Evolutionary conservation across 2,888 invertebrate species (phyloP).

Genomic region (Trachelus iudaicus): DNA sequence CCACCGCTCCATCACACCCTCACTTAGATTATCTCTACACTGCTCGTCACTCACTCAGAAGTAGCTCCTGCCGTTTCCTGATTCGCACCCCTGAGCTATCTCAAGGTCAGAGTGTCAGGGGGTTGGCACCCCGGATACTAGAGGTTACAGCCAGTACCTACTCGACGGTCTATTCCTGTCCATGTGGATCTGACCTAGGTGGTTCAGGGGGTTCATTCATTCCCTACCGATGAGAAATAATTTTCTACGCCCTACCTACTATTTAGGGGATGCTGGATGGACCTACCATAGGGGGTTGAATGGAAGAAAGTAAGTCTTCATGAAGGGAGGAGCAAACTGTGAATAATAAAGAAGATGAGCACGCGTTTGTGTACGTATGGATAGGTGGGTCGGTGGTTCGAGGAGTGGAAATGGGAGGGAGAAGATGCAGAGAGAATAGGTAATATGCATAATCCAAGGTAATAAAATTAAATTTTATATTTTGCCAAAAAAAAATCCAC

Average conservation of each 20-base stretch:
- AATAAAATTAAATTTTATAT: conserved; percentile 39
- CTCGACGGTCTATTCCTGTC: neutral
- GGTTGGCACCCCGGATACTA: neutral
- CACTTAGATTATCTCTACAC: conserved; percentile 49
- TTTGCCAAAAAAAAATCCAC: conserved; percentile 25
- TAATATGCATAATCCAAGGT: conserved; percentile 24
- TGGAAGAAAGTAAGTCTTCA: neutral
- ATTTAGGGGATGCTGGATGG: neutral
- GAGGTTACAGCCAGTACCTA: neutral
- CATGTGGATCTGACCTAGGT: neutral
- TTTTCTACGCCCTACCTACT: neutral
- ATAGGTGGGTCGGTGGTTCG: neutral
- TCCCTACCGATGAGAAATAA: neutral
- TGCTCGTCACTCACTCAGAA: conserved; percentile 26
- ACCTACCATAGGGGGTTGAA: neutral
- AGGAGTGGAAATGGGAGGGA: neutral
- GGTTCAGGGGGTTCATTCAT: neutral
- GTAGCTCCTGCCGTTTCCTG: conserved; percentile 27
- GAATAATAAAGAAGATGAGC: neutral
- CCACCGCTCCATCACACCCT: conserved; percentile 46
- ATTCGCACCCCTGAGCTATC: conserved; percentile 12
- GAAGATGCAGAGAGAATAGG: neutral
- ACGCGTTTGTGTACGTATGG: neutral
- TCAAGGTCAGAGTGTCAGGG: neutral
- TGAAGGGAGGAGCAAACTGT: neutral